Conservation (phyloP, 2,113 vertebrate genomes). For the Corapipo altera region DNA sequence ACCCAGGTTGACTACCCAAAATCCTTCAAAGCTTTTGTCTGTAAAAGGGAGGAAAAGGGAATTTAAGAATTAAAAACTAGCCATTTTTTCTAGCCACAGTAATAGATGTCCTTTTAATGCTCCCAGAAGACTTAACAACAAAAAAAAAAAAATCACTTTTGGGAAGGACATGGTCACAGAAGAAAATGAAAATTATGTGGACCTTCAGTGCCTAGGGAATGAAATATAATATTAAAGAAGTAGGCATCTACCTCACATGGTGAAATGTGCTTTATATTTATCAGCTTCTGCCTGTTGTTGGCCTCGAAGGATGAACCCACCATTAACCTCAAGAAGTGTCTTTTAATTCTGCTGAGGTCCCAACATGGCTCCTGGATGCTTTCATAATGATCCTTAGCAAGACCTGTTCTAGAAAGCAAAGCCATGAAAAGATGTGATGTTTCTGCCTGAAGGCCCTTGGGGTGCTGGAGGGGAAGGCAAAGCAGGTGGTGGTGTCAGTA, state of each 20-base stretch:
- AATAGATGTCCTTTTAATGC: not conserved
- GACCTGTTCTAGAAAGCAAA: not conserved
- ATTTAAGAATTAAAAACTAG: not conserved
- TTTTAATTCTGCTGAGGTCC: conserved; percentile 1
- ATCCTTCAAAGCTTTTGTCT: not conserved
- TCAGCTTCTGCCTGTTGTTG: not conserved
- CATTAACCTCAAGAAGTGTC: conserved; percentile 1
- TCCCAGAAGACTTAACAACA: not conserved
- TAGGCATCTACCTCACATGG: not conserved
- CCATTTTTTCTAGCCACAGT: not conserved
- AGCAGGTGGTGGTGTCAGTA: not conserved
- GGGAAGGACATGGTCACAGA: not conserved
- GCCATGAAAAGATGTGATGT: not conserved
- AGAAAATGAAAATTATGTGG: conserved; percentile 13
- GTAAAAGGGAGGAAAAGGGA: not conserved
- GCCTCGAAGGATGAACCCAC: not conserved
- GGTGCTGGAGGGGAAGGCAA: not conserved
- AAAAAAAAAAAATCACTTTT: conserved; percentile 12
- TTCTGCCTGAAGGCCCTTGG: not conserved
- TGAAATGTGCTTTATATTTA: conserved; percentile 20
- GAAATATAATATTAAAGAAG: conserved; percentile 9
- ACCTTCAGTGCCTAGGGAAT: not conserved
- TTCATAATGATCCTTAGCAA: not conserved
- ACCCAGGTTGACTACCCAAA: not conserved
- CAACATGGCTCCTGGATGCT: not conserved